Evolutionary conservation across 2,888 invertebrate genomes (phyloP).

Genomic region (Shargacucullia verbasci): DNA sequence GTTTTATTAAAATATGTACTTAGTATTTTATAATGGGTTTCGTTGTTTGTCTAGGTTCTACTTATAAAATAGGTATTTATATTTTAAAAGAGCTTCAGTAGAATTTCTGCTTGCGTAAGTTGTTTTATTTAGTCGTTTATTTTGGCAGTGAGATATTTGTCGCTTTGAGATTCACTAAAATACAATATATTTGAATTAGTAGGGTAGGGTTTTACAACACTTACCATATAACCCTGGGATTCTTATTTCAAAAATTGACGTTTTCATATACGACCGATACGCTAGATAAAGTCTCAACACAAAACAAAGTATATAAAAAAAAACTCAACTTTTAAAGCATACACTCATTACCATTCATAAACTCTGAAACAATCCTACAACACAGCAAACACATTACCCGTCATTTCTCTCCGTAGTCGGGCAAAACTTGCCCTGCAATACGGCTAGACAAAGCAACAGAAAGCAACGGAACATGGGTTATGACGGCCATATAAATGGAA

Average conservation of each 20-base stretch:
- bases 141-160: too few species aligned
- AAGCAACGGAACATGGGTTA: conserved; percentile 74
- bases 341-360: conserved; percentile 15
- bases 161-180: too few species aligned
- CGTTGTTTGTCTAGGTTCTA: not conserved
- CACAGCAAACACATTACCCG: conserved; percentile 46
- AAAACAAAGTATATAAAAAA: not conserved
- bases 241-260: too few species aligned
- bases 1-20: conserved; percentile 39
- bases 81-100: too few species aligned
- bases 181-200: too few species aligned
- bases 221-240: too few species aligned
- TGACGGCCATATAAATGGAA: conserved; percentile 83
- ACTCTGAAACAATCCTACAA: conserved; percentile 25
- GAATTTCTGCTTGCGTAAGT: too few species aligned
- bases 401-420: conserved; percentile 50
- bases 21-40: conserved; percentile 28
- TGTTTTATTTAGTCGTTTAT: too few species aligned
- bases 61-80: not conserved
- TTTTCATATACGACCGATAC: too few species aligned
- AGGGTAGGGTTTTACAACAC: too few species aligned
- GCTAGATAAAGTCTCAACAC: too few species aligned
- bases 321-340: not conserved
- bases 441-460: conserved; percentile 73
- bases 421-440: conserved; percentile 49